Evolutionary conservation across 2,113 vertebrate species (phyloP).

Genomic region (Gnathonemus echidnorhynchus): DNA sequence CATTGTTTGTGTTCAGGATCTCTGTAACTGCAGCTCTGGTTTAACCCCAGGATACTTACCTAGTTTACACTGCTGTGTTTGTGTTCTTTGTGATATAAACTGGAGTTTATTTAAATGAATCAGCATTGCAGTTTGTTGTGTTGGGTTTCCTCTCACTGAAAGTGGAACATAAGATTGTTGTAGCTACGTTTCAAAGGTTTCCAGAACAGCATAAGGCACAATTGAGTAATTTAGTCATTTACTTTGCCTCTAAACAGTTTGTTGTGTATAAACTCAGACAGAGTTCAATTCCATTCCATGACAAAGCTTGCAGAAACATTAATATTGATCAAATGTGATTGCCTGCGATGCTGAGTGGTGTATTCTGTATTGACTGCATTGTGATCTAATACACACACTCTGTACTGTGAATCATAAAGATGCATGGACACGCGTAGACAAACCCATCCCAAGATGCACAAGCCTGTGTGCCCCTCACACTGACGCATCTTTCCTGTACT

Average conservation of each 20-base stretch:
- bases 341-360: constrained; percentile 67
- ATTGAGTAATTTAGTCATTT: constrained; percentile 30
- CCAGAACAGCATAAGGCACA: constrained; percentile 22
- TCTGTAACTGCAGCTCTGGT: not conserved
- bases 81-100: not conserved
- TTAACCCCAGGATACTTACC: not conserved
- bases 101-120: not conserved
- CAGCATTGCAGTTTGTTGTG: not conserved
- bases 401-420: not conserved
- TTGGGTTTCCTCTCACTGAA: not conserved
- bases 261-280: constrained; percentile 44
- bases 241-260: constrained; percentile 48
- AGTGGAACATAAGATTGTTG: not conserved
- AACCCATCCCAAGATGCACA: not conserved
- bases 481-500: not conserved
- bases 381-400: constrained; percentile 13
- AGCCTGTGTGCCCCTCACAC: not conserved
- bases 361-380: constrained; percentile 63
- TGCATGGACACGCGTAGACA: constrained; percentile 1
- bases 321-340: constrained; percentile 66
- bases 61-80: not conserved
- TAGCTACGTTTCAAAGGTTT: constrained; percentile 7
- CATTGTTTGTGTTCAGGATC: not conserved
- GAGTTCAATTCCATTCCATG: constrained; percentile 46
- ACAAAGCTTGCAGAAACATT: constrained; percentile 54